Conservation (phyloP, 2,113 vertebrate species). For the Mugil cephalus region DNA sequence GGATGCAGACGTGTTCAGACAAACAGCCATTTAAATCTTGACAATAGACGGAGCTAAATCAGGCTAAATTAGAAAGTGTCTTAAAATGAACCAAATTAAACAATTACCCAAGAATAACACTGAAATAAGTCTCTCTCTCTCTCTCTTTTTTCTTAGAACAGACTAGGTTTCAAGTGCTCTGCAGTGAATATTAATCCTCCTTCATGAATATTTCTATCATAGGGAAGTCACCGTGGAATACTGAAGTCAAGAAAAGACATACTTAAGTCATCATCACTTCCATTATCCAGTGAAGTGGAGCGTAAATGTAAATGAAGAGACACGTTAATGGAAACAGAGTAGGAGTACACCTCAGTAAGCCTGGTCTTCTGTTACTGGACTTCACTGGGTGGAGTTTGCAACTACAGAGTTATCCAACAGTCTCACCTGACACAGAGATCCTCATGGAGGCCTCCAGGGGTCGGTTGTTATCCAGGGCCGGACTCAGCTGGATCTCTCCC, state of each 20-base stretch:
- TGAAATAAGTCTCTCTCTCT: slow-evolving; percentile 18
- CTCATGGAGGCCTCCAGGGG: slow-evolving; percentile 96
- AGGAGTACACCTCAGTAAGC: slow-evolving; percentile 25
- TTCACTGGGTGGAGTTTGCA: slow-evolving; percentile 47
- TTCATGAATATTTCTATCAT: slow-evolving; percentile 64
- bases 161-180: slow-evolving; percentile 27
- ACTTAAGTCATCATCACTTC: slow-evolving; percentile 52
- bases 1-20: slow-evolving; percentile 63
- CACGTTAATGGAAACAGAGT: slow-evolving; percentile 5
- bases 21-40: slow-evolving; percentile 58
- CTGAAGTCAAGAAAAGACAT: slow-evolving; percentile 33
- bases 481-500: slow-evolving; percentile 92
- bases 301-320: slow-evolving; percentile 48
- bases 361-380: slow-evolving; percentile 21
- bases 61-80: slow-evolving; percentile 20
- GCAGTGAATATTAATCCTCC: slow-evolving; percentile 56
- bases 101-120: slow-evolving; percentile 24
- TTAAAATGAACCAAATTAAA: slow-evolving; percentile 34
- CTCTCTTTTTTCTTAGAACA: slow-evolving; percentile 2
- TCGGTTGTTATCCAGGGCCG: slow-evolving; percentile 93
- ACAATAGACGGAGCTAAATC: slow-evolving; percentile 49
- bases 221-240: slow-evolving; percentile 43
- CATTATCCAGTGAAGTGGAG: slow-evolving; percentile 58
- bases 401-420: slow-evolving; percentile 43
- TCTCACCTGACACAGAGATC: slow-evolving; percentile 94